A percentile compares a stretch with the other conserved stretches of the same genome.
Conservation (phyloP, 2,113 vertebrate species). For the Chloropsis hardwickii region DNA sequence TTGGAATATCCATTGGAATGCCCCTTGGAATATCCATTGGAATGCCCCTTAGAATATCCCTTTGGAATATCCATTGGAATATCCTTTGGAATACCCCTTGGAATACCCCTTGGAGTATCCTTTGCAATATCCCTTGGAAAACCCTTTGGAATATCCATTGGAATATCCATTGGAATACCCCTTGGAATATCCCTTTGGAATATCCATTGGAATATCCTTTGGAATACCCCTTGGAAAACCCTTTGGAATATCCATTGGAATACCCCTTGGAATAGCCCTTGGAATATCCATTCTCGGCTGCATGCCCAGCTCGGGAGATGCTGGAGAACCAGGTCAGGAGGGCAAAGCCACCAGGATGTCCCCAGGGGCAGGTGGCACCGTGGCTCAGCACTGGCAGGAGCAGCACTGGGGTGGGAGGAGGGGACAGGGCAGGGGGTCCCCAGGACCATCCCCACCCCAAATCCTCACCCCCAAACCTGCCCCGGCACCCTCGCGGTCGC, state of each 20-base stretch:
- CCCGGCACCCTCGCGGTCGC: fast-evolving
- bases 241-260: too few species aligned
- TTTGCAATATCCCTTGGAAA: background rate
- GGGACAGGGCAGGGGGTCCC: background rate
- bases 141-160: too few species aligned
- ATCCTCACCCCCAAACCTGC: background rate
- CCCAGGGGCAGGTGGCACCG: background rate
- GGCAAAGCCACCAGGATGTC: background rate
- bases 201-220: too few species aligned
- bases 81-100: background rate
- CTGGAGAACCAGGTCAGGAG: fast-evolving
- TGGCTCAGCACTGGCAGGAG: fast-evolving
- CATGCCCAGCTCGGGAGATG: background rate
- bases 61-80: too few species aligned
- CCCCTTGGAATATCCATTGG: too few species aligned
- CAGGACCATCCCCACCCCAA: fast-evolving
- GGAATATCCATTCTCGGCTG: fast-evolving
- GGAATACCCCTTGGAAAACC: too few species aligned
- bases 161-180: fast-evolving
- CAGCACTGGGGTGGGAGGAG: background rate
- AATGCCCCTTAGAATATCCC: too few species aligned
- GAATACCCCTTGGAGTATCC: too few species aligned
- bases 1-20: background rate
- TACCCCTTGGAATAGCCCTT: too few species aligned
- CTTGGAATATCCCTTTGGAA: too few species aligned